Conservation (phyloP, 1,140 invertebrate species). For the Drosophila micromelanica region DNA sequence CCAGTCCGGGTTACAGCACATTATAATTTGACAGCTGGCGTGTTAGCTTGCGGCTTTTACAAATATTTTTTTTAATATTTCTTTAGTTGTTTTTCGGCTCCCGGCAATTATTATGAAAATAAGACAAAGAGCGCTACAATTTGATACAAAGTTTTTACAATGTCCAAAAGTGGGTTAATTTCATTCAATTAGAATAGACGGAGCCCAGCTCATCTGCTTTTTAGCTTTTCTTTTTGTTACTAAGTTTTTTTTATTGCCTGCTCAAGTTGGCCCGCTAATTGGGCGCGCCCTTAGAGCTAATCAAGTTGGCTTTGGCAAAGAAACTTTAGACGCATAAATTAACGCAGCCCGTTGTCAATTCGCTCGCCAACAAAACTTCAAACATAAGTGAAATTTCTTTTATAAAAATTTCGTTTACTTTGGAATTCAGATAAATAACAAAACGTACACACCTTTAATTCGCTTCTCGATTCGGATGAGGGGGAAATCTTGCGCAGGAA, state of each 20-base stretch:
- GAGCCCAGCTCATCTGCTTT: slow-evolving; percentile 30
- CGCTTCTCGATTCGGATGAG: not conserved
- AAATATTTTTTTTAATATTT: slow-evolving; percentile 51
- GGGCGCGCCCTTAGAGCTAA: slow-evolving; percentile 54
- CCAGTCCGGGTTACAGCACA: slow-evolving; percentile 44
- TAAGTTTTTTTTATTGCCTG: slow-evolving; percentile 51
- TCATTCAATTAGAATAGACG: slow-evolving; percentile 78
- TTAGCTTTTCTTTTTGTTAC: slow-evolving; percentile 18
- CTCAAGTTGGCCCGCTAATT: slow-evolving; percentile 63
- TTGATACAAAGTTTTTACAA: slow-evolving; percentile 41
- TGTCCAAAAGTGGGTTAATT: slow-evolving; percentile 71
- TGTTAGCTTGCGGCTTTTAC: slow-evolving; percentile 15
- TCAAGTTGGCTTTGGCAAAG: slow-evolving; percentile 63
- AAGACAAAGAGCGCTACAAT: slow-evolving; percentile 45
- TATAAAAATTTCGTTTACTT: slow-evolving; percentile 35
- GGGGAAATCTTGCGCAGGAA: slow-evolving; percentile 26
- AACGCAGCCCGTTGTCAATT: slow-evolving; percentile 38
- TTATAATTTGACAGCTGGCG: slow-evolving; percentile 56
- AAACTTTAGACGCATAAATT: slow-evolving; percentile 58
- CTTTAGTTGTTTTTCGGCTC: slow-evolving; percentile 12
- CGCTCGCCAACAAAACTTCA: slow-evolving; percentile 13
- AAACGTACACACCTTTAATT: slow-evolving; percentile 7
- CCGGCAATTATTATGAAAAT: slow-evolving; percentile 65
- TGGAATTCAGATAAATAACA: slow-evolving; percentile 20
- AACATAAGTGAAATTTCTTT: slow-evolving; percentile 48